Base-by-base conservation (phyloP, 92 coral and sea anemone genomes). In the Phenganax subtilis region DNA sequence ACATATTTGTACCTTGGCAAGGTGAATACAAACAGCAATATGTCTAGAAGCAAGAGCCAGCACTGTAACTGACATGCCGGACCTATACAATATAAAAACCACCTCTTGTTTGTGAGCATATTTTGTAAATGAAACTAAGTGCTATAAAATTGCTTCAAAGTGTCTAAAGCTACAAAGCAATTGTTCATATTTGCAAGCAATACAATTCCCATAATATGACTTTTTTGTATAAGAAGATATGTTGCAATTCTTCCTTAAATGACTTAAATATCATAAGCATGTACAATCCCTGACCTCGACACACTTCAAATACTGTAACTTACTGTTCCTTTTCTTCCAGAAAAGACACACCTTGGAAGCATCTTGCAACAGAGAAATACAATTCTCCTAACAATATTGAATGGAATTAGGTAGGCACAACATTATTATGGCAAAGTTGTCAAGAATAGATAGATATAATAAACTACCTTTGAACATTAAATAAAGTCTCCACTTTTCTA, bases 271-370 rank as follows among this genome's bases (percentile, higher is more conserved):
- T 37, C 47, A 37, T 37, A 37, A 37, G 47, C 0, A 37, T 37
- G 47, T 37, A 37, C 47, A 37, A 37, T 37, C 47, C 47, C 47
- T 37, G 47, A 37, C 47, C 47, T 37, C 5, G 47, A 37, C 5
- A 5, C 47, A 37, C 47, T 37, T 37, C 47, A 37, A 37, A 37
- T 37, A 37, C 9, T 10, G 51, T 53, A 51, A 85, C 86, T 81
- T 82, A 94, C 98, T 90, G 91, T 82, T 94, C 98, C 75, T 94
- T 90, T 0, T 80, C 75, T 74, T 94, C 98, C 6, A 94, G 87
- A 7, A 94, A 90, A 57, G 87, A 88, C 10, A 84, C 85, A 27
- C 98, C 98, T 77, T 94, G 98, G 68, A 86, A 94, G 54, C 97
- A 88, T 61, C 98, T 85, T 62, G 97, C 84, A 8, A 91, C 75